Base-by-base conservation (phyloP, 2,113 vertebrate genomes). In the Forbesichthys papilliferus region DNA sequence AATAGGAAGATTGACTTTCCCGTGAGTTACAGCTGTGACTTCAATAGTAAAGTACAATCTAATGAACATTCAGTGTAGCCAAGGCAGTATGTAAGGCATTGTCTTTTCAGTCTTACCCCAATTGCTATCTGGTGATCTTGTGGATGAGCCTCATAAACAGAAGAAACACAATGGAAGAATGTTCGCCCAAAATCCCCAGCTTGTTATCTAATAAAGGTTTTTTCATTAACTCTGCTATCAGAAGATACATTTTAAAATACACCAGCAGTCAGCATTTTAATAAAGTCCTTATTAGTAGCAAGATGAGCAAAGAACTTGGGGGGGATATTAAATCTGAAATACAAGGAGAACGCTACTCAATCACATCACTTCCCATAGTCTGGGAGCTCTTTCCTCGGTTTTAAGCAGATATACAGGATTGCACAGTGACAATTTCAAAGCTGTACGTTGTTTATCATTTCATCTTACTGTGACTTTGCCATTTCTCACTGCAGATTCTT, bases 261-360 rank as follows among this genome's bases (percentile, higher is more conserved):
- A 42, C 10, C 65, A 46, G 75, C 54, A 18, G 64, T 74, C 75
- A 74, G 78, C 73, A 42, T 66, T 64, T 77, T 7, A 10, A 18
- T 77, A 68, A 78, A 57, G 78, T 68, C 57, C 48, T 63, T 1
- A 7, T 8, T 16, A 11, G 48, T 54, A n/a, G 56, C 11, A 11
- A 65, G 47, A 62, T 18, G 47, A 64, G 55, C 36, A 14, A 53
- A 16, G 16, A 46, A 65, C n/a, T 54, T 12, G 42, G 57, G 68
- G 13, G 46, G 52, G 18, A 13, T n/a, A 49, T 11, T 12, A n/a
- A 14, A 55, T 49, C 7, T 64, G 61, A 8, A 34, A 69, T 42
- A 64, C 13, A 27, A 4, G 9, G 47, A 48, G 20, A 18, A 67
- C 18, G 49, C 42, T 71, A 60, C 70, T 62, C 20, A 4, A 52